Evolutionary conservation across 2,888 invertebrate species (phyloP).

Genomic region (Ophioninae sp.): DNA sequence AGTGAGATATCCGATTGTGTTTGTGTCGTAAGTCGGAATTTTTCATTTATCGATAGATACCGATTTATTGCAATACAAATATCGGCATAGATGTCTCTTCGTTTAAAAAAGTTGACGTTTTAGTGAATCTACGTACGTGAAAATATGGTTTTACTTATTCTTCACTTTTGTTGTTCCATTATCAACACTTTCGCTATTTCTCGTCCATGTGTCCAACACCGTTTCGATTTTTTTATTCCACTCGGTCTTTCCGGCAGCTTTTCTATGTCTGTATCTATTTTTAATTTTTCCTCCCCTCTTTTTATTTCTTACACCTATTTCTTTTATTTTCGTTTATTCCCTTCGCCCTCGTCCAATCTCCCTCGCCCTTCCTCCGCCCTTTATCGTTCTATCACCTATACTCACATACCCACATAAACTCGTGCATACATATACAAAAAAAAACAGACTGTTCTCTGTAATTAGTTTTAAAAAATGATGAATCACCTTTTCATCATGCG

Average conservation of each 20-base stretch:
- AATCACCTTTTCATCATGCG: conserved; percentile 57
- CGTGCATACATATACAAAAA: conserved; percentile 16
- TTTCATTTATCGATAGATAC: conserved; percentile 31
- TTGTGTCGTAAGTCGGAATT: conserved; percentile 37
- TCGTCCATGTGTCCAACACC: not conserved
- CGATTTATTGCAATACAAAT: conserved; percentile 30
- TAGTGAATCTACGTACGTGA: conserved; percentile 47
- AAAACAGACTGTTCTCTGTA: conserved; percentile 49
- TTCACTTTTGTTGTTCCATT: conserved; percentile 19
- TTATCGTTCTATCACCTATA: conserved; percentile 31
- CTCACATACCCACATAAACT: conserved; percentile 27
- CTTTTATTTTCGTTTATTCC: conserved; percentile 48
- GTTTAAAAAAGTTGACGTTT: conserved; percentile 49
- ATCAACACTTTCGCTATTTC: conserved; percentile 38
- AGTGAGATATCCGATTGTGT: conserved; percentile 21
- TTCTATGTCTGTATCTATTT: not conserved
- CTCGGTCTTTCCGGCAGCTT: not conserved
- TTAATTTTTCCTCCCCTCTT: not conserved
- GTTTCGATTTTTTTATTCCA: not conserved
- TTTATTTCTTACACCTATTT: conserved; percentile 36
- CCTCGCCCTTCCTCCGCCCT: conserved; percentile 51
- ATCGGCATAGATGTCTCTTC: conserved; percentile 41
- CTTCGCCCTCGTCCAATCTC: conserved; percentile 40
- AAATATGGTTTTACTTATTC: conserved; percentile 46
- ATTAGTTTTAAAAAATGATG: conserved; percentile 52